A percentile compares a stretch with the other conserved stretches of the same genome.
Evolutionary conservation across 2,113 vertebrate species (phyloP).

Genomic region (Lynx canadensis): DNA sequence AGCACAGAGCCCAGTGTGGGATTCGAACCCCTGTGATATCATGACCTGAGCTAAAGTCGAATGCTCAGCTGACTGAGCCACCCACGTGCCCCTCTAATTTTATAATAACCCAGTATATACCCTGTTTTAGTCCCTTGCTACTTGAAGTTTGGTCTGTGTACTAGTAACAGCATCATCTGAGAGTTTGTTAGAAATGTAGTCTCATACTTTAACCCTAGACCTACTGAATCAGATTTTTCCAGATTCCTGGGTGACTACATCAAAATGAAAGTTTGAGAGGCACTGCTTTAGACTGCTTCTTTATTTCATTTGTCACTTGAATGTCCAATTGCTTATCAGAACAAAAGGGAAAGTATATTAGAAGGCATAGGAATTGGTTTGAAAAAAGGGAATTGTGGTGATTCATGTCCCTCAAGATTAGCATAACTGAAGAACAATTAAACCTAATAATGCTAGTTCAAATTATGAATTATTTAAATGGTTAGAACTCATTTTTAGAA

Average conservation of each 20-base stretch:
- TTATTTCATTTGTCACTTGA: background rate
- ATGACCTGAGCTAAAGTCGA: no score
- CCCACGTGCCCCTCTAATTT: background rate
- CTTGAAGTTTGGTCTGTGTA: background rate
- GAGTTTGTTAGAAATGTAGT: background rate
- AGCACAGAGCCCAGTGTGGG: no score
- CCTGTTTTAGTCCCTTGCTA: background rate
- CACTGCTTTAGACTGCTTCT: background rate
- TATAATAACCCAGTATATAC: background rate
- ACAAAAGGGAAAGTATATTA: background rate
- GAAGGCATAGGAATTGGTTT: background rate
- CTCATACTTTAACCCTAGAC: background rate
- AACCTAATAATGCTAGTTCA: constrained; percentile 34
- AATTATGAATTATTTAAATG: constrained; percentile 24
- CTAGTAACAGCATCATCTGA: background rate
- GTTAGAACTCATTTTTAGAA: constrained; percentile 25
- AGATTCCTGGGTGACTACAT: background rate
- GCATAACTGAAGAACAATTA: background rate
- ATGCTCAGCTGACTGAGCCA: no score
- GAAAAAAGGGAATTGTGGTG: constrained; percentile 7
- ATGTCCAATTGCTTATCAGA: background rate
- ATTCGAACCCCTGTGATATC: no score
- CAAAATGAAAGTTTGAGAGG: constrained; percentile 10
- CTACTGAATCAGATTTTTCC: background rate
- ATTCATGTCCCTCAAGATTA: background rate